Evolutionary conservation across 2,888 invertebrate species (phyloP), one percentile per base, ranked within the genome.

Genomic region (Mesorhabditis sp.): DNA sequence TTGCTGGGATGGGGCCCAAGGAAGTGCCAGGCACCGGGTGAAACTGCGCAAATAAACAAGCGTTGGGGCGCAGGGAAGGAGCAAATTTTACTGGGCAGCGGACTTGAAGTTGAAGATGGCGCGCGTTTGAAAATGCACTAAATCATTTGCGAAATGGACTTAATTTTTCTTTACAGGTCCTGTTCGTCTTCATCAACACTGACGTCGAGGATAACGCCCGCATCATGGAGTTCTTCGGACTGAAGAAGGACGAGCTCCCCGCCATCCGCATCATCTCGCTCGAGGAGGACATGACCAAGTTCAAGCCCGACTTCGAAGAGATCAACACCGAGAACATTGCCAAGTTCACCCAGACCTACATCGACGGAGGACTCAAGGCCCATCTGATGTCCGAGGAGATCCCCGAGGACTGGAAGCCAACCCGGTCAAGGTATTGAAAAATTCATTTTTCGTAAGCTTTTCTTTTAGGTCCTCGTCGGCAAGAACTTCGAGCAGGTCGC

Each of bases 171-270:
- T 67, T 65, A 1, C 79, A 91, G 90, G 91, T 96, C 83, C 90
- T 98, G 86, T 94, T 95, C 85, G 96, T 99, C 45, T 93, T 92
- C 83, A 94, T 99, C 87, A 92, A 98, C 87, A 91, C 93, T 66
- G 94, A 93, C 85, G 93, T 94, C 86, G 92, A 93, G 86, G 97
- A 98, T 87, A 96, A 98, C 88, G 92, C 92, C 83, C 90, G 97
- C 86, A 97, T 99, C 87, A 89, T 98, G 87, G 98, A 99, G 89
- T 99, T 96, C 93, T 99, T 99, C 88, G 97, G 96, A 82, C 92
- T 97, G 91, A 93, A 92, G 89, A 92, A 93, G 87, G 92, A 92
- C n/a, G 94, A 88, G 58, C 84, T 86, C 62, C 89, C 89, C 67
- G 85, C 88, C 70, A 76, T 86, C 70, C 84, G 86, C 81, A 90